Evolutionary conservation across 2,113 vertebrate species (phyloP), one percentile per base, ranked within the genome.

Genomic region (Sinosuthora webbiana): DNA sequence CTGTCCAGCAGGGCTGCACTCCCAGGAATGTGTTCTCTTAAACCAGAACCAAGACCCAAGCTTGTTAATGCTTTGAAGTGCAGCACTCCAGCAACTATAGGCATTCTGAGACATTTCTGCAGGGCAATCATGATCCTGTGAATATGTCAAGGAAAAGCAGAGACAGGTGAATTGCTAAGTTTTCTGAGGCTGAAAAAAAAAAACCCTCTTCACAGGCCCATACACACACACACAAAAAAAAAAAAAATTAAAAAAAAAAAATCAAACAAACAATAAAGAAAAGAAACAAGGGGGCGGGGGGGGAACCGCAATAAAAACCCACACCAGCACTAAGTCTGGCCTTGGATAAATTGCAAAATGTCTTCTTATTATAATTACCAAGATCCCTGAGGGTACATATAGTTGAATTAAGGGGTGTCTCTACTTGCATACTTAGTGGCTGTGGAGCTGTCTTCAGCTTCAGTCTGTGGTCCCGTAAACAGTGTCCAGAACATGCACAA

Each of bases 321-420:
- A 44, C 4, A 45, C 41, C 42, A 83, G 35, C 52, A 64, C 79
- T 83, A 80, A 83, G 17, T 77, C 82, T 69, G 59, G 92, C n/a
- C 68, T 75, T 42, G 52, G n/a, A 90, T 93, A 95, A 94, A 96
- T 75, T 95, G 69, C 56, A 86, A 88, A 96, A 95, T 88, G 28
- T 57, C 90, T 50, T 91, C 49, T 89, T 91, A 56, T 87, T 95
- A 83, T 93, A 96, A 96, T 96, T 95, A 90, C 41, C 0, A 12
- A 88, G 39, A 78, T 95, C 94, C 90, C 93, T 94, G 76, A 87
- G 93, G 94, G 83, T 93, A 77, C 68, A 75, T 78, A 81, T 96
- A 96, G 95, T 96, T 95, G 90, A 96, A 97, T 96, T 95, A 96
- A 93, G 71, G 95, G 90, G 90, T 96, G 88, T 96, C 76, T 94